Conservation (phyloP, 2,113 vertebrate species). For the Tricholaema leucomelas region DNA sequence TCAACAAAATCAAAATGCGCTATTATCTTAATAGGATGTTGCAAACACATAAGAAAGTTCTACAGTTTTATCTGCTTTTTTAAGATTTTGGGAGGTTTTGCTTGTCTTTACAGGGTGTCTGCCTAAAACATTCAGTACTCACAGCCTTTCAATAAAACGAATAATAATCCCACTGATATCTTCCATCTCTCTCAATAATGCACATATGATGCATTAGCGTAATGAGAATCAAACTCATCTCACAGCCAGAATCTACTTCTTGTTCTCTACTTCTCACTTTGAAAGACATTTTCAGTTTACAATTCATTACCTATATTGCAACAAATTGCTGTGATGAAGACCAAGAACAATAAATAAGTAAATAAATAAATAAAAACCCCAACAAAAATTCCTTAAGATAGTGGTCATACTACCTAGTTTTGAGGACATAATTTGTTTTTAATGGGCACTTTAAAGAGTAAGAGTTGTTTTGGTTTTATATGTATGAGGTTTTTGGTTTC, state of each 20-base stretch:
- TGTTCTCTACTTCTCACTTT: background rate
- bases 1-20: background rate
- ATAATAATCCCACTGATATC: background rate
- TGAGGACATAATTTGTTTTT: conserved; percentile 10
- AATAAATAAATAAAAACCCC: no score
- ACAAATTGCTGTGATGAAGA: background rate
- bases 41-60: background rate
- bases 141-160: background rate
- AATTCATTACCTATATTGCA: background rate
- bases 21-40: background rate
- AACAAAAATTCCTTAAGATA: background rate
- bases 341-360: background rate
- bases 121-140: background rate
- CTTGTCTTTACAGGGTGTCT: background rate
- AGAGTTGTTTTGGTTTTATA: background rate
- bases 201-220: background rate
- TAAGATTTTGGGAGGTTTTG: background rate
- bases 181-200: background rate
- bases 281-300: background rate
- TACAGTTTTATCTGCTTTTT: background rate
- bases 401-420: background rate
- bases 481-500: background rate
- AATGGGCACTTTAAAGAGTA: background rate
- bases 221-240: background rate
- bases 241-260: background rate